phyloP scores from a whole-genome alignment of 2,113 vertebrate species.

The Atlantisia rogersi region DNA sequence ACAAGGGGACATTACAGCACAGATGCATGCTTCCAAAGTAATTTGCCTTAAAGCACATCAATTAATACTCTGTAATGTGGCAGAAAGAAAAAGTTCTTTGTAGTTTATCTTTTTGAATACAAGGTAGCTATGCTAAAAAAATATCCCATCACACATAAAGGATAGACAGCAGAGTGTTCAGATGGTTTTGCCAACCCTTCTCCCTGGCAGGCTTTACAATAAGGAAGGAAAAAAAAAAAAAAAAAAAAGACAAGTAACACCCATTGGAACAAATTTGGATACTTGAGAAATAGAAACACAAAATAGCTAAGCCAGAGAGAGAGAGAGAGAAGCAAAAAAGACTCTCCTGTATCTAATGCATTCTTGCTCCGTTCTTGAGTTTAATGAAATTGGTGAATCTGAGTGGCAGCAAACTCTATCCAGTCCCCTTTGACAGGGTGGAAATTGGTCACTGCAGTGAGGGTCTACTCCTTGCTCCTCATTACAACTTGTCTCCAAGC shows the following conservation, averaged over 20 bases:
- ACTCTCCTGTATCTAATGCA: neutral
- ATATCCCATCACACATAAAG: neutral
- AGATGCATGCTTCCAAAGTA: neutral
- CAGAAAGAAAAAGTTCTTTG: neutral
- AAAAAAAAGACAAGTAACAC: neutral
- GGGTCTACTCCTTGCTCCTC: neutral
- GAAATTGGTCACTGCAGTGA: neutral
- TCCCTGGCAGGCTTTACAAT: neutral
- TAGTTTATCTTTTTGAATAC: neutral
- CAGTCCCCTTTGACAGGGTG: neutral
- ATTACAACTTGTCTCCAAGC: neutral
- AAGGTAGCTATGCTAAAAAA: neutral
- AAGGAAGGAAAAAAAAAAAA: neutral
- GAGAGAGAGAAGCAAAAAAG: neutral
- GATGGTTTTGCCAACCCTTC: neutral
- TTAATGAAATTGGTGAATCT: neutral
- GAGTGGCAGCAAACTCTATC: neutral
- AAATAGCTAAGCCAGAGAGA: neutral
- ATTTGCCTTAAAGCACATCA: neutral
- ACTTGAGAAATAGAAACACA: neutral
- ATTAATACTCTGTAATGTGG: neutral
- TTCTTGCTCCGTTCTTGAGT: neutral
- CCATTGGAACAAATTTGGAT: neutral
- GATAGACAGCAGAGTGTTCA: neutral
- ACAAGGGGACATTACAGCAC: neutral